Conservation (phyloP, 1,140 invertebrate species). For the Bradysia coprophila region DNA sequence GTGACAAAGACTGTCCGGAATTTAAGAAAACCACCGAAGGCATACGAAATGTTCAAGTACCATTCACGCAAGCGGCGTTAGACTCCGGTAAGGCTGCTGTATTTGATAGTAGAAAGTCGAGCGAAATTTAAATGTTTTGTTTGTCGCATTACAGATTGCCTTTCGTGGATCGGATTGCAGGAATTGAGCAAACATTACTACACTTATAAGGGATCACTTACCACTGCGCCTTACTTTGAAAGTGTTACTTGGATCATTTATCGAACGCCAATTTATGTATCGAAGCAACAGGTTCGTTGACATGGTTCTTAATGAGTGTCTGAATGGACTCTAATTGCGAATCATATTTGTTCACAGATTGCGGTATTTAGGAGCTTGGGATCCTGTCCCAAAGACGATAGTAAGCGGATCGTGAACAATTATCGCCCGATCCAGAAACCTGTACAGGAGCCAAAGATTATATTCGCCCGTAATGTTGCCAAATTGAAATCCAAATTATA, state of each 20-base stretch:
- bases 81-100: slow-evolving; percentile 20
- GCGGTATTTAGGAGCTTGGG: slow-evolving; percentile 21
- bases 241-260: slow-evolving; percentile 58
- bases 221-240: slow-evolving; percentile 47
- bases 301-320: background rate
- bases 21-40: slow-evolving; percentile 23
- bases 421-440: slow-evolving; percentile 22
- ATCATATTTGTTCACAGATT: slow-evolving; percentile 9
- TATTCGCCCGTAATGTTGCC: slow-evolving; percentile 19
- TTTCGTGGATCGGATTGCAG: slow-evolving; percentile 22
- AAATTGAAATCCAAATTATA: slow-evolving; percentile 23
- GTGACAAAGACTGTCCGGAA: slow-evolving; percentile 22
- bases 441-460: slow-evolving; percentile 19
- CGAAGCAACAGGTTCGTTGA: slow-evolving; percentile 40
- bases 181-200: slow-evolving; percentile 24
- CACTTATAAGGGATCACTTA: slow-evolving; percentile 41
- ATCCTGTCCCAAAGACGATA: slow-evolving; percentile 22
- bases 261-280: slow-evolving; percentile 46
- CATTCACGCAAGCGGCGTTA: slow-evolving; percentile 18
- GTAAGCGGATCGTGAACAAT: slow-evolving; percentile 23
- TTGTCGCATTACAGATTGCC: slow-evolving; percentile 16
- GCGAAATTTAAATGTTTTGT: too few relatives aligned
- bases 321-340: background rate
- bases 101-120: too few relatives aligned
- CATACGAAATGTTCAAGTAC: slow-evolving; percentile 21